Percentiles rank a stretch among this genome's conserved stretches.
phyloP scores from a whole-genome alignment of 2,113 vertebrate species.

The Papio anubis region DNA sequence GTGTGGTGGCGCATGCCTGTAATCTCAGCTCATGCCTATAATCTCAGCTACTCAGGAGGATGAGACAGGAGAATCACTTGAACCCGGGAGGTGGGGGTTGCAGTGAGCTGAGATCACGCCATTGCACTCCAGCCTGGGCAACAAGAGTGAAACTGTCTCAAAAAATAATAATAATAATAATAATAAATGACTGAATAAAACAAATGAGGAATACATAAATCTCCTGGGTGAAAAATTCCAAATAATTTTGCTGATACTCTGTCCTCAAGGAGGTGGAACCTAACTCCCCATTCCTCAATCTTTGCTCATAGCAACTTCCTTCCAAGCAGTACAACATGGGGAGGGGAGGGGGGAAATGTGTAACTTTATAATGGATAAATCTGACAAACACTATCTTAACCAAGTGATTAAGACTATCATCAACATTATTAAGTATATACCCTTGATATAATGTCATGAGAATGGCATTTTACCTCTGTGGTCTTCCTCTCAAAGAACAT shows the following conservation, averaged over 20 bases:
- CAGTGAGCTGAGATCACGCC: too few species aligned
- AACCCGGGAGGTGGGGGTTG: too few species aligned
- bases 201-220: not conserved
- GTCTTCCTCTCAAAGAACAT: not conserved
- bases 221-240: not conserved
- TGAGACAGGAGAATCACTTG: too few species aligned
- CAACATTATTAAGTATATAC: not conserved
- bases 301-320: not conserved
- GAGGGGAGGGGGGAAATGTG: not conserved
- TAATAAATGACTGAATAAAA: not conserved
- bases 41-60: too few species aligned
- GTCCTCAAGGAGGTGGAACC: not conserved
- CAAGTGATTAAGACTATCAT: not conserved
- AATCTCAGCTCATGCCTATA: too few species aligned
- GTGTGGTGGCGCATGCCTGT: too few species aligned
- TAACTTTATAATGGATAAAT: not conserved
- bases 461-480: not conserved
- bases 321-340: not conserved
- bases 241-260: not conserved
- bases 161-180: too few species aligned
- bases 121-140: too few species aligned
- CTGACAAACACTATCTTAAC: not conserved
- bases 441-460: not conserved
- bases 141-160: too few species aligned
- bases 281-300: not conserved